A percentile compares a stretch with the other conserved stretches of the same genome.
Evolutionary conservation across 2,113 vertebrate species (phyloP).

Genomic region (Notarius quadriscutis): DNA sequence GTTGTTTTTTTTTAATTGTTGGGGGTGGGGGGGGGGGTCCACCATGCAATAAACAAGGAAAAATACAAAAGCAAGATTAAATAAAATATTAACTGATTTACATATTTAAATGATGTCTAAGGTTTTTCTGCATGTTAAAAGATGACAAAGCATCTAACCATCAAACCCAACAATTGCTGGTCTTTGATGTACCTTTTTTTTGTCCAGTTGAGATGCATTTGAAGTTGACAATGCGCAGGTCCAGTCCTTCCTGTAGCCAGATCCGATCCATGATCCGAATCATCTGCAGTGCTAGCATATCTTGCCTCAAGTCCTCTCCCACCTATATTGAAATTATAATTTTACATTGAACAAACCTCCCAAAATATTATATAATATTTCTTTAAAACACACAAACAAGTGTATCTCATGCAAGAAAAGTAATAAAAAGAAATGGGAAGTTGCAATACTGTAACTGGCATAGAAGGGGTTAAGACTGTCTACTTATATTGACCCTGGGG

Average conservation of each 20-base stretch:
- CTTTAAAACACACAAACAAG: slow-evolving; percentile 1
- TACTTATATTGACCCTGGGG: too few relatives aligned
- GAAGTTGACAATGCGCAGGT: slow-evolving; percentile 96
- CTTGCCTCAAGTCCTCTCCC: slow-evolving; percentile 95
- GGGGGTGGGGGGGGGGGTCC: too few relatives aligned
- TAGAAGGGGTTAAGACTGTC: too few relatives aligned
- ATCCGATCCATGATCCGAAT: slow-evolving; percentile 99
- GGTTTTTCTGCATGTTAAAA: neutral
- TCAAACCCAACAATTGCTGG: neutral
- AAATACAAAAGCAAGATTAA: neutral
- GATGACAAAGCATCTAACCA: neutral
- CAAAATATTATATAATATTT: neutral
- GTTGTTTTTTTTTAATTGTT: too few relatives aligned
- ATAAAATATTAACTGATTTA: neutral
- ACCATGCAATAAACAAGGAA: too few relatives aligned
- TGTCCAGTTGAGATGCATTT: slow-evolving; percentile 97
- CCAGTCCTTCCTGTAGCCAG: slow-evolving; percentile 96
- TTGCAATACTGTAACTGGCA: too few relatives aligned
- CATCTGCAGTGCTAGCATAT: slow-evolving; percentile 98
- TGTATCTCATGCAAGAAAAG: too few relatives aligned
- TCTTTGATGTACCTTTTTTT: slow-evolving; percentile 80
- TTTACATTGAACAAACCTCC: neutral
- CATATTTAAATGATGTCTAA: neutral
- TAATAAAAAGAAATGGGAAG: too few relatives aligned
- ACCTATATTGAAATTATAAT: slow-evolving; percentile 71